Evolutionary conservation across 2,113 vertebrate genomes (phyloP), one percentile per base, ranked within the genome.

Genomic region (Microtus montanus): DNA sequence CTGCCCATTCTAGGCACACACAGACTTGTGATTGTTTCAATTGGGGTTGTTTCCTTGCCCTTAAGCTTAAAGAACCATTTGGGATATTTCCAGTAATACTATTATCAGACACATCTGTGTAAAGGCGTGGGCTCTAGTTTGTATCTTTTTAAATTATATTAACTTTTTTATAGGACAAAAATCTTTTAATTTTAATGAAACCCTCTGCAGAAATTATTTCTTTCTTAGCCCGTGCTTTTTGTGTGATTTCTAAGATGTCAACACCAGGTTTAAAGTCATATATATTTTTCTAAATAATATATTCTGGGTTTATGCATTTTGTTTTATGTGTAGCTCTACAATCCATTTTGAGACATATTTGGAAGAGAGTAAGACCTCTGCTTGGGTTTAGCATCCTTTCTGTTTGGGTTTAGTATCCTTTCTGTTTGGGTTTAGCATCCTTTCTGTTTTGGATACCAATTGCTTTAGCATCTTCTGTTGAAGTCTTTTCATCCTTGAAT

Each of bases 111-210:
- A 83, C 4, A 33, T 41, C 71, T 91, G n/a, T 84, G 15, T 44
- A 61, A 91, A 41, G 52, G 63, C 38, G n/a, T 80, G 64, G 38
- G 11, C 22, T 11, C 64, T 52, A 47, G 2, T 86, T 12, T 61
- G 58, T 90, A 38, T 73, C 14, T 74, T 3, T 85, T 96, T 73
- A 49, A 52, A 83, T 61, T 93, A 44, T 77, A 19, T n/a, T 91
- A 87, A 49, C 38, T 68, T 44, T 38, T 96, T 38, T 22, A 20
- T 1, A n/a, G 35, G 4, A 9, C 35, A 83, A 83, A 7, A 83
- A 12, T 17, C 44, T 54, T 74, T 87, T 86, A 44, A 90, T 87
- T 90, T 92, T 84, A 85, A 78, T 85, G 6, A 87, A 87, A 20
- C 63, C 41, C 22, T 63, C 5, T 2, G 58, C 38, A 73, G 17